Evolutionary conservation across 2,113 vertebrate species (phyloP), one percentile per base, ranked within the genome.

Genomic region (Corynorhinus townsendii): DNA sequence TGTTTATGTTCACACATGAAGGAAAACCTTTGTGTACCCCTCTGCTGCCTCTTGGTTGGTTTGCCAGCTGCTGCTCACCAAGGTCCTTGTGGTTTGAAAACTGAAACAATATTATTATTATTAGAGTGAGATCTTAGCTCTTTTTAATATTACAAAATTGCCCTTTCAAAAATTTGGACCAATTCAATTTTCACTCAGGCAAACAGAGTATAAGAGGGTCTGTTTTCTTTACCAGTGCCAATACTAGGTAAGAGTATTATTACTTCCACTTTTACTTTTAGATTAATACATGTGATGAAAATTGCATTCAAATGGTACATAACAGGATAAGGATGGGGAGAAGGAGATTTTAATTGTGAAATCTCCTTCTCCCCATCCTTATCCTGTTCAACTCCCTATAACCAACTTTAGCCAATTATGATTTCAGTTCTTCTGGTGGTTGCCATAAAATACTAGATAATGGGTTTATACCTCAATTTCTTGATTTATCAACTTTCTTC

Each of bases 231-330:
- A 54, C 76, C 15, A 64, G 2, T 45, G 33, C 14, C 30, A 85
- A 49, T 22, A n/a, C 20, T 90, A 88, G 24, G 33, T 54, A 73
- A 82, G 52, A 79, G 12, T 80, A 40, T 24, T 88, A 75, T 83
- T 85, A 56, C 52, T 82, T 92, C 64, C 54, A 89, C 4, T 79
- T 91, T 73, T 79, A 71, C 86, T 89, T 88, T 77, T 73, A 92
- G 87, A 90, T n/a, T 75, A 47, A 89, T 71, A 75, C 12, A 19
- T n/a, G 33, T 81, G 24, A 72, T 77, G 26, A 54, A 77, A 84
- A 56, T 54, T 69, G 24, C 22, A 73, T 68, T 82, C 15, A 64
- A 72, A 47, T 54, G 22, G 7, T 33, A 30, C 20, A 84, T 45
- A 85, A 49, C 3, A 64, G 19, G 66, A 0, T 54, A n/a, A n/a